A percentile compares a stretch with the other conserved stretches of the same genome.
phyloP scores from a whole-genome alignment of 2,888 invertebrate genomes.

The Drosophila quinaria region DNA sequence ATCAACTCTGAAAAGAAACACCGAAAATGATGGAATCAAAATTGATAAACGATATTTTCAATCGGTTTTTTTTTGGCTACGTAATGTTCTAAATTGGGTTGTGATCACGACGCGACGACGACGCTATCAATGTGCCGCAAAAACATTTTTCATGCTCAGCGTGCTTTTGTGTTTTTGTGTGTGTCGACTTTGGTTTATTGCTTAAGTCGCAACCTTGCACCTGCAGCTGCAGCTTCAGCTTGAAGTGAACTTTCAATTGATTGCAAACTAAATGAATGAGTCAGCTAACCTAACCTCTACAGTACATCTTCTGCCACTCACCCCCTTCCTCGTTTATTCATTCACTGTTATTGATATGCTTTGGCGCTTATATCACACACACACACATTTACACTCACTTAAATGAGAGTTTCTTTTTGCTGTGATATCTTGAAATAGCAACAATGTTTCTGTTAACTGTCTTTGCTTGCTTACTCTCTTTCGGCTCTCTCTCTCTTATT shows the following conservation, averaged over 20 bases:
- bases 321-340: background rate
- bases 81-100: slow-evolving; percentile 71
- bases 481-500: slow-evolving; percentile 13
- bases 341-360: slow-evolving; percentile 50
- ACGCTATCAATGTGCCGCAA: slow-evolving; percentile 14
- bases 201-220: slow-evolving; percentile 41
- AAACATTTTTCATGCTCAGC: slow-evolving; percentile 19
- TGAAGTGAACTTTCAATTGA: slow-evolving; percentile 38
- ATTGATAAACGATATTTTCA: slow-evolving; percentile 50
- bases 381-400: slow-evolving; percentile 6
- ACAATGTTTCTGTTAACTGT: slow-evolving; percentile 47
- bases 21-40: slow-evolving; percentile 22
- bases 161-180: background rate
- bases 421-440: slow-evolving; percentile 56
- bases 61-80: slow-evolving; percentile 46
- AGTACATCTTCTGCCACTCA: background rate
- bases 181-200: slow-evolving; percentile 31
- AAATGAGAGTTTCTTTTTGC: slow-evolving; percentile 52
- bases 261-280: slow-evolving; percentile 27
- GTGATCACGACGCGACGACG: slow-evolving; percentile 34
- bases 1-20: slow-evolving; percentile 32
- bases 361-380: slow-evolving; percentile 53
- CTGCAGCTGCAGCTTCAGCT: slow-evolving; percentile 38
- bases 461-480: slow-evolving; percentile 35
- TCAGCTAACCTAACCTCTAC: slow-evolving; percentile 32